These are phyloP conservation scores for Macaria notata DNA, from an alignment of 2,888 invertebrate species.

Conservation along the genomic window DNA sequence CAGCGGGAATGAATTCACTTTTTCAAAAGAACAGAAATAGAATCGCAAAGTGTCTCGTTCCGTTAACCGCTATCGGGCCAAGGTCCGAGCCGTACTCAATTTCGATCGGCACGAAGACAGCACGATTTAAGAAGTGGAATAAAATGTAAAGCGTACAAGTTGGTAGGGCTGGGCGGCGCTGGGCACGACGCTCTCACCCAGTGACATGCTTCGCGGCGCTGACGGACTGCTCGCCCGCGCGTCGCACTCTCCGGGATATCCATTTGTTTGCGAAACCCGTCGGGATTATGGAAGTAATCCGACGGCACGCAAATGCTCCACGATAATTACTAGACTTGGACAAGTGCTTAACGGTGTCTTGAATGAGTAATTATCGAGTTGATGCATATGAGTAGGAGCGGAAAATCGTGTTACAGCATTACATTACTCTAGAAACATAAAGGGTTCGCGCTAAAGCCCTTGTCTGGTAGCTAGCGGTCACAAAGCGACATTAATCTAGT, in stretches of 20 bases:
- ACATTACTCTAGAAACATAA: slow-evolving; percentile 6
- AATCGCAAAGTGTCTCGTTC: slow-evolving; percentile 12
- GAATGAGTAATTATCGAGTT: too few relatives aligned
- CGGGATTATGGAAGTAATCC: slow-evolving; percentile 6
- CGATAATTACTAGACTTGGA: neutral
- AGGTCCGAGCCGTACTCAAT: slow-evolving; percentile 6
- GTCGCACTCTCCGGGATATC: slow-evolving; percentile 12
- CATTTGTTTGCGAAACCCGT: slow-evolving; percentile 15
- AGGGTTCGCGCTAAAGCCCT: slow-evolving; percentile 12
- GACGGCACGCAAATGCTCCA: neutral
- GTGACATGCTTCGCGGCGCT: slow-evolving; percentile 33
- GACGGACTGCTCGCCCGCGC: slow-evolving; percentile 24
- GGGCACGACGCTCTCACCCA: slow-evolving; percentile 33
- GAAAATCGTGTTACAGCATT: too few relatives aligned
- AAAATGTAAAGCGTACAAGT: slow-evolving; percentile 29
- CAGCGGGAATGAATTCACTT: slow-evolving; percentile 20
- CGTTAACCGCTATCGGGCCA: slow-evolving; percentile 12
- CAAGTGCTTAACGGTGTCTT: too few relatives aligned
- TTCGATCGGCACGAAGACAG: slow-evolving; percentile 11
- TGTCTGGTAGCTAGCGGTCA: slow-evolving; percentile 16
- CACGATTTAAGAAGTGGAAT: slow-evolving; percentile 16
- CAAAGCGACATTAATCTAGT: slow-evolving; percentile 40
- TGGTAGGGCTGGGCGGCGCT: slow-evolving; percentile 20
- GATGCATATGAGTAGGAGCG: too few relatives aligned
- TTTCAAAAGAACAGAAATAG: slow-evolving; percentile 6